These are phyloP conservation scores for Pelochelys cantorii DNA, from an alignment of 2,797 vertebrate species.

Conservation along the genomic window DNA sequence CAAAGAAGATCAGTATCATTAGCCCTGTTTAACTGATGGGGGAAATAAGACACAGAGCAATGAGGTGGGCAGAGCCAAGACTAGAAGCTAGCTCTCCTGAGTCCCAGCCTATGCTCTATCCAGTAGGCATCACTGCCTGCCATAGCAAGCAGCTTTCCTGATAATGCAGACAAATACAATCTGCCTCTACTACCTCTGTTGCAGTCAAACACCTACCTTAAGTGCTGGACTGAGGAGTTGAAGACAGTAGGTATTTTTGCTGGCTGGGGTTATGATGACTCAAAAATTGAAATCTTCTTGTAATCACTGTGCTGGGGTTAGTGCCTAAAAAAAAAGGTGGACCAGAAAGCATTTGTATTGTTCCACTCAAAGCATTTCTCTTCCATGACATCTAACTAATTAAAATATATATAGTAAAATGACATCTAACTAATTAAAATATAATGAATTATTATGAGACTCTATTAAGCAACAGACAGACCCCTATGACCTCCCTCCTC, in stretches of 20 bases:
- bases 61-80: background rate
- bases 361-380: slow-evolving; percentile 15
- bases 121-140: background rate
- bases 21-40: too few species aligned
- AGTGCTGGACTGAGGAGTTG: background rate
- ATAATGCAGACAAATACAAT: background rate
- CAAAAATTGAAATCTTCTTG: background rate
- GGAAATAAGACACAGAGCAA: background rate
- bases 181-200: background rate
- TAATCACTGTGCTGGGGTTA: slow-evolving; percentile 41
- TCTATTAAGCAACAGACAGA: background rate
- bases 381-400: slow-evolving; percentile 58
- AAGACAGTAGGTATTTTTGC: background rate
- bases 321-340: slow-evolving; percentile 17
- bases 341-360: background rate
- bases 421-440: slow-evolving; percentile 54
- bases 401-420: slow-evolving; percentile 40
- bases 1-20: background rate
- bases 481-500: accelerated
- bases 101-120: background rate
- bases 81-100: background rate
- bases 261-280: background rate
- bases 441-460: slow-evolving; percentile 38
- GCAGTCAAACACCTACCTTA: background rate
- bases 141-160: background rate